Conservation (phyloP, 2,797 vertebrate species). For the Anas georgica region DNA sequence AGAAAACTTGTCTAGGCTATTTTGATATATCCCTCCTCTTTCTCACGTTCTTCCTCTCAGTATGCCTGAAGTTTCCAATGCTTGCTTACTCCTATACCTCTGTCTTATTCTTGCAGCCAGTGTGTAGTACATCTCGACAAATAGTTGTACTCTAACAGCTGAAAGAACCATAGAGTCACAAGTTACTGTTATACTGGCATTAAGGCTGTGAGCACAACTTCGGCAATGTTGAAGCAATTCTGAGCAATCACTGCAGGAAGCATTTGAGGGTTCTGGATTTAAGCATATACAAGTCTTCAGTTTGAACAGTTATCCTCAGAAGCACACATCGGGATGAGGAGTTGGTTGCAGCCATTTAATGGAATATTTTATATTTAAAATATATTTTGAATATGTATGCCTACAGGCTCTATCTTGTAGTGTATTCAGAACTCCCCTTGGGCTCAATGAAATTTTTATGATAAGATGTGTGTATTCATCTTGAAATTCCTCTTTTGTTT, state of each 20-base stretch:
- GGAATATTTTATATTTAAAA: not conserved
- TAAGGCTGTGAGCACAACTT: not conserved
- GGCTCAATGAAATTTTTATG: not conserved
- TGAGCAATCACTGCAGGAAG: not conserved
- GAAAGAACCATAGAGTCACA: not conserved
- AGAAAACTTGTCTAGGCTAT: conserved; percentile 27
- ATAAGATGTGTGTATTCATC: not conserved
- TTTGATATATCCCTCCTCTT: not conserved
- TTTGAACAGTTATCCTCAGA: not conserved
- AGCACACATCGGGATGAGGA: not conserved
- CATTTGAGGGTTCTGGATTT: not conserved
- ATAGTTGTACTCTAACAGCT: not conserved
- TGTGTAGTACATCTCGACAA: no score
- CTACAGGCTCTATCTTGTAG: not conserved
- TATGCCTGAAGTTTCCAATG: not conserved
- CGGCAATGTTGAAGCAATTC: not conserved
- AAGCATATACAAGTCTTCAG: not conserved
- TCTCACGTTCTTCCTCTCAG: not conserved
- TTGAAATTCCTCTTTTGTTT: not conserved
- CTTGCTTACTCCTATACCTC: not conserved
- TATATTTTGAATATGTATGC: not conserved
- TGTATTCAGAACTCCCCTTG: not conserved
- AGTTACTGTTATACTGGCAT: not conserved
- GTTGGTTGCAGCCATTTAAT: not conserved
- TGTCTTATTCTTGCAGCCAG: not conserved